A percentile compares a stretch with the other conserved stretches of the same genome.
Evolutionary conservation across 2,113 vertebrate genomes (phyloP).

Genomic region (Pao palembangensis): DNA sequence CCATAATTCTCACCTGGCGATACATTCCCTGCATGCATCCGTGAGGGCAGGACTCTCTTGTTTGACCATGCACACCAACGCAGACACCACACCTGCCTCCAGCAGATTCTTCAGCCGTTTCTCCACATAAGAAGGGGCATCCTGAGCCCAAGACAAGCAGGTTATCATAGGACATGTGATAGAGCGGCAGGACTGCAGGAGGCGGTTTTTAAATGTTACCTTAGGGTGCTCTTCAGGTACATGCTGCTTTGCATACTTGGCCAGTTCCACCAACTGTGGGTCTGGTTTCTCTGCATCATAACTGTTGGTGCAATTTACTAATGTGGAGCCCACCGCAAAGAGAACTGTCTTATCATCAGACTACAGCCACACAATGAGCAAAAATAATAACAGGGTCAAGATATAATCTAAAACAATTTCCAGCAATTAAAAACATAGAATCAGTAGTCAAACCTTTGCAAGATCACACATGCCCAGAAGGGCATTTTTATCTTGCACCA

Average conservation of each 20-base stretch:
- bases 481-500: constrained; percentile 86
- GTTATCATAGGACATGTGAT: neutral
- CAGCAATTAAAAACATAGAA: neutral
- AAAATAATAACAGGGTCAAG: neutral
- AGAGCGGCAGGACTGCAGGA: neutral
- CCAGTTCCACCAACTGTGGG: constrained; percentile 94
- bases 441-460: constrained; percentile 77
- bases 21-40: constrained; percentile 85
- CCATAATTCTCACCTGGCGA: constrained; percentile 80
- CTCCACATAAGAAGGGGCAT: constrained; percentile 81
- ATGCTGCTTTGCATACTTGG: constrained; percentile 96
- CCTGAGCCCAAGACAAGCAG: constrained; percentile 67
- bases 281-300: constrained; percentile 91
- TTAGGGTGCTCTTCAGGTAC: constrained; percentile 95
- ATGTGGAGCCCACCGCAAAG: constrained; percentile 87
- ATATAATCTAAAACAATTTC: neutral
- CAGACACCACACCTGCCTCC: constrained; percentile 86
- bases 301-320: constrained; percentile 98
- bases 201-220: constrained; percentile 61
- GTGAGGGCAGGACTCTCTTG: constrained; percentile 86
- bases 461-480: constrained; percentile 91
- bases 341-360: constrained; percentile 91
- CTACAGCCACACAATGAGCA: constrained; percentile 61
- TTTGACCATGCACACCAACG: constrained; percentile 92
- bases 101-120: constrained; percentile 86